Evolutionary conservation across 1,140 invertebrate species (phyloP).

Genomic region (Wiebesia pumilae): DNA sequence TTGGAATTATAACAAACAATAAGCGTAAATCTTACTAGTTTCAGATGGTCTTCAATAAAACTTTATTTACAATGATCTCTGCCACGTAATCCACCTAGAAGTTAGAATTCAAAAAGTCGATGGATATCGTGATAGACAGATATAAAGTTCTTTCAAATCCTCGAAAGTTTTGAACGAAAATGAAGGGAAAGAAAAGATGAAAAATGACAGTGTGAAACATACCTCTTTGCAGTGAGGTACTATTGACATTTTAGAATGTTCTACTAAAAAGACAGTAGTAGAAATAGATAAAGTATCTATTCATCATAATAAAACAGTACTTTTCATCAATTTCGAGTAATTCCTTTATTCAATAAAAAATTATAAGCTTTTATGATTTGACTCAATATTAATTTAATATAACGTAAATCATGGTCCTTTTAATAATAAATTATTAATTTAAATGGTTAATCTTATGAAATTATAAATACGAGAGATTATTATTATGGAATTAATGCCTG

Average conservation of each 20-base stretch:
- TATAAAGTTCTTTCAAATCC: constrained; percentile 23
- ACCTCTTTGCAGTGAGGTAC: background rate
- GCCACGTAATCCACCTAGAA: background rate
- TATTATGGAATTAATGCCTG: too few species aligned
- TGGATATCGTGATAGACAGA: background rate
- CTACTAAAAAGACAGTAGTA: background rate
- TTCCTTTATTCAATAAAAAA: background rate
- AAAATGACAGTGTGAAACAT: constrained; percentile 10
- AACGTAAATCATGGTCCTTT: background rate
- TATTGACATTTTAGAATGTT: background rate
- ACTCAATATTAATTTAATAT: background rate
- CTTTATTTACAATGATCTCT: constrained; percentile 4
- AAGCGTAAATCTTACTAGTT: background rate
- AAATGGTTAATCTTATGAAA: too few species aligned
- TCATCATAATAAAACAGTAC: background rate
- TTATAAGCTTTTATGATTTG: background rate
- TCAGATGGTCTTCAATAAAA: background rate
- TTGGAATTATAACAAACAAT: background rate
- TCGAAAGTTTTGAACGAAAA: background rate
- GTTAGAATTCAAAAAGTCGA: constrained; percentile 17
- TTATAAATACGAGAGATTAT: too few species aligned
- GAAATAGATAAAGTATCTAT: too few species aligned
- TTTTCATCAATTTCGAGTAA: background rate
- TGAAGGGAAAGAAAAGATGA: background rate
- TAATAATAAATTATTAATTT: background rate